phyloP scores from a whole-genome alignment of 2,113 vertebrate genomes.

The Tupaia tana region DNA sequence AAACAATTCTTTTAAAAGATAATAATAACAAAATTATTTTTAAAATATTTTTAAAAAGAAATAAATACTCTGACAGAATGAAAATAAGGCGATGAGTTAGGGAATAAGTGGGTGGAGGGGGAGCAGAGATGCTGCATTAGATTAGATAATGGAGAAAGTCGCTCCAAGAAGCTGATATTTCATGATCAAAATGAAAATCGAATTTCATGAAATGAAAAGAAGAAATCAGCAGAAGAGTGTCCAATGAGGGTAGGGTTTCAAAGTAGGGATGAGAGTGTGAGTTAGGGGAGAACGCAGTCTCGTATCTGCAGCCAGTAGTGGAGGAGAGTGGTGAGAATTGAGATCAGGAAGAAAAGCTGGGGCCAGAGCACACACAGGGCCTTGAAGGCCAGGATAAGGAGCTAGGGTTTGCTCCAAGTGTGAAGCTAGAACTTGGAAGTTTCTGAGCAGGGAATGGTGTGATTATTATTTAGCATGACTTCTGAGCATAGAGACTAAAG shows the following conservation, averaged over 20 bases:
- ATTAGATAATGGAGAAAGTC: neutral
- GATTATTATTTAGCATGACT: neutral
- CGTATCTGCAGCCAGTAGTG: neutral
- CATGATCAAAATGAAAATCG: too few species aligned
- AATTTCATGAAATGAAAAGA: neutral
- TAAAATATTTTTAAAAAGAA: neutral
- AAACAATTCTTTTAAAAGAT: too few species aligned
- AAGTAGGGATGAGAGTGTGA: fast-evolving
- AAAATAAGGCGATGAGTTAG: neutral
- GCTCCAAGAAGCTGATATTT: neutral
- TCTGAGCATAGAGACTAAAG: neutral
- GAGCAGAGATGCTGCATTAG: neutral
- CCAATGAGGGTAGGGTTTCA: neutral
- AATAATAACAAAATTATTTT: too few species aligned
- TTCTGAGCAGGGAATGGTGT: neutral
- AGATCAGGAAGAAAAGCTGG: neutral
- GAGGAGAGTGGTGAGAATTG: neutral
- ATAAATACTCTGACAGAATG: neutral
- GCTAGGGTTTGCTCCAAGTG: neutral
- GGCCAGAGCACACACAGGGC: fast-evolving
- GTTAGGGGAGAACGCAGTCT: neutral
- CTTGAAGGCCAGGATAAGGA: neutral
- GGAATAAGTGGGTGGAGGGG: too few species aligned
- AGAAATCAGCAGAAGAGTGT: neutral
- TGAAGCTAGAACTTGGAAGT: neutral